phyloP scores from a whole-genome alignment of 2,888 invertebrate species.

The Cantharis rustica region DNA sequence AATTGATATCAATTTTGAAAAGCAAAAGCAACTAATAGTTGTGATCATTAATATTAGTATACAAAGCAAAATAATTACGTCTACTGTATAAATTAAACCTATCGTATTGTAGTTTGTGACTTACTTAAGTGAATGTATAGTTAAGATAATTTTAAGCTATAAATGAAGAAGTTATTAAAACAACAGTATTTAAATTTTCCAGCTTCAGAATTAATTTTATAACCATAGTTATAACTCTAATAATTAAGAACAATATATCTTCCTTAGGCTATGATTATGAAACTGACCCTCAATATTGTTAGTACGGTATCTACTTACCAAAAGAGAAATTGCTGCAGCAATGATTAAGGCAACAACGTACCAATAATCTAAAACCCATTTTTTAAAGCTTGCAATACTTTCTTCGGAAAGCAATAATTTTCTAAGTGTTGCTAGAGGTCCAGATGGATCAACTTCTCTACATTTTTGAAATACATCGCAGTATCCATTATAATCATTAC shows the following conservation, averaged over 20 bases:
- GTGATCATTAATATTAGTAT: too few relatives aligned
- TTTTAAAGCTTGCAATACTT: slow-evolving; percentile 85
- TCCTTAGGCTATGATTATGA: not conserved
- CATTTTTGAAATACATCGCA: slow-evolving; percentile 77
- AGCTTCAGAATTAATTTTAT: not conserved
- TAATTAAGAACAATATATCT: not conserved
- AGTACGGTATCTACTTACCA: slow-evolving; percentile 68
- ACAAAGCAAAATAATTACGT: not conserved
- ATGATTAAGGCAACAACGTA: slow-evolving; percentile 82
- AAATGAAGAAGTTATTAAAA: slow-evolving; percentile 7
- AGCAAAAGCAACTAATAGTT: too few relatives aligned
- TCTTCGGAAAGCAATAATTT: slow-evolving; percentile 87
- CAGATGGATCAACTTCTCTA: slow-evolving; percentile 91
- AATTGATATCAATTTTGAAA: too few relatives aligned
- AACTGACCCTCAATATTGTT: slow-evolving; percentile 34
- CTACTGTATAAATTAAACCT: not conserved
- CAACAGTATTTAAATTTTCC: not conserved
- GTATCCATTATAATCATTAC: slow-evolving; percentile 90
- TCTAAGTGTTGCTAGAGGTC: slow-evolving; percentile 86
- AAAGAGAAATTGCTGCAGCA: slow-evolving; percentile 72
- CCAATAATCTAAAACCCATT: slow-evolving; percentile 90
- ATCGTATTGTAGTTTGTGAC: slow-evolving; percentile 8
- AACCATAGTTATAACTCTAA: not conserved
- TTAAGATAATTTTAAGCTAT: slow-evolving; percentile 32
- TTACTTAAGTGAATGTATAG: slow-evolving; percentile 32